Evolutionary conservation across 2,797 vertebrate species (phyloP).

Genomic region (Poecile montanus): DNA sequence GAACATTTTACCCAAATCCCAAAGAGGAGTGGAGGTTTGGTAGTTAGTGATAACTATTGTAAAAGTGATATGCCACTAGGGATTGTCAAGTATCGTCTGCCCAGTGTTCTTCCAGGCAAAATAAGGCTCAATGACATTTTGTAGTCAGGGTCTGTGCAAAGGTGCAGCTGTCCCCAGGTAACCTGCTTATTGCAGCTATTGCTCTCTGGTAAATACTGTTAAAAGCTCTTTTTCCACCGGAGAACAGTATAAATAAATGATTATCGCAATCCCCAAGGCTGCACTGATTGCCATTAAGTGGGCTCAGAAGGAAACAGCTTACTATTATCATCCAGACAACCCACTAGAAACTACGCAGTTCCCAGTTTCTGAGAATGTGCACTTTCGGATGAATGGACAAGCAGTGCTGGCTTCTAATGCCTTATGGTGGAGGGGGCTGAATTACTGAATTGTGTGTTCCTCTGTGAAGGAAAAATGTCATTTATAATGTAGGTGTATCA

Average conservation of each 20-base stretch:
- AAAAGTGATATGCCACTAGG: background rate
- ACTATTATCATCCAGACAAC: slow-evolving; percentile 5
- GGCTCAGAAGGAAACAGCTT: slow-evolving; percentile 31
- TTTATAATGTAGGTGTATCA: slow-evolving; percentile 69
- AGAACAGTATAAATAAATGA: background rate
- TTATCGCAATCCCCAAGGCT: background rate
- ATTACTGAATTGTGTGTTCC: slow-evolving; percentile 57
- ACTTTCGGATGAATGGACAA: slow-evolving; percentile 69
- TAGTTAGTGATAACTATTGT: background rate
- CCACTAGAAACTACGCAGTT: background rate
- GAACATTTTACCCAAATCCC: background rate
- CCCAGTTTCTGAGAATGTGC: slow-evolving; percentile 41
- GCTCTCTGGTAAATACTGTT: background rate
- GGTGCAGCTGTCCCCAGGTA: background rate
- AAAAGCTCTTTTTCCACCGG: background rate
- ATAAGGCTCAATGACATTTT: background rate
- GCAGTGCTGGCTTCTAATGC: slow-evolving; percentile 7
- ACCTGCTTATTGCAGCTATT: background rate
- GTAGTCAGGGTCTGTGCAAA: background rate
- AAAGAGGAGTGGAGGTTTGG: background rate
- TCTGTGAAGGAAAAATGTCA: slow-evolving; percentile 55
- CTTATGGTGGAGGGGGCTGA: slow-evolving; percentile 48
- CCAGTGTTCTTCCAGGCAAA: background rate
- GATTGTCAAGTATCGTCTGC: background rate
- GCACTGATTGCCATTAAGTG: background rate